Conservation (phyloP, 2,797 vertebrate species). For the Pteropus rufus region DNA sequence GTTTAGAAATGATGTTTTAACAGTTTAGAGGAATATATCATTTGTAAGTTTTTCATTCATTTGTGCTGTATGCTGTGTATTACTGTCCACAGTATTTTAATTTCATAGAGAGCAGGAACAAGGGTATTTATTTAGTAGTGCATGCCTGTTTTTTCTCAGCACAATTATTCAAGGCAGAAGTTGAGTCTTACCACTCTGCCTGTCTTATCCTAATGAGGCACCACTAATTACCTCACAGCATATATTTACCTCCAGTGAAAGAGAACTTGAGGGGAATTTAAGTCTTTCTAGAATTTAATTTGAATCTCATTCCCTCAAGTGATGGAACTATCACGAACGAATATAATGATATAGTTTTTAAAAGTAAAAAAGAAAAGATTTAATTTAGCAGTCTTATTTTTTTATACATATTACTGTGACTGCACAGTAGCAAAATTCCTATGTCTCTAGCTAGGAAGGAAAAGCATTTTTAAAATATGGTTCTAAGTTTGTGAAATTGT, state of each 20-base stretch:
- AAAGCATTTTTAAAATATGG: background rate
- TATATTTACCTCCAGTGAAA: background rate
- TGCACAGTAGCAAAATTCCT: background rate
- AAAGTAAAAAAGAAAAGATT: background rate
- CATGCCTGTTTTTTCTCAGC: background rate
- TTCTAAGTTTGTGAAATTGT: background rate
- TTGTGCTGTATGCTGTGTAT: background rate
- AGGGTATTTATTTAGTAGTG: background rate
- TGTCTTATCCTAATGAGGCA: slow-evolving; percentile 24
- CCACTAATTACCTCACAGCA: slow-evolving; percentile 27
- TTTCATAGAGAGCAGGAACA: background rate
- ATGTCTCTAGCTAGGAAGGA: background rate
- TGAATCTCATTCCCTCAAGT: slow-evolving; percentile 18
- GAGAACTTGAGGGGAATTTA: background rate
- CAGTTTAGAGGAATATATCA: background rate
- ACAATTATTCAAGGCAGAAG: slow-evolving; percentile 9
- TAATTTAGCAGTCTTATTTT: slow-evolving; percentile 25
- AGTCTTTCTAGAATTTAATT: slow-evolving; percentile 26
- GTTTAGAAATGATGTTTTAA: background rate
- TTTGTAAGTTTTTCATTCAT: background rate
- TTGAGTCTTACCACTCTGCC: background rate
- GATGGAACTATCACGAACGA: background rate
- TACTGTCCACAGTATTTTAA: background rate
- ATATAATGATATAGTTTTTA: background rate
- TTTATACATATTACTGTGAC: background rate